phyloP scores from a whole-genome alignment of 2,888 invertebrate species.

The Machimus rusticus region DNA sequence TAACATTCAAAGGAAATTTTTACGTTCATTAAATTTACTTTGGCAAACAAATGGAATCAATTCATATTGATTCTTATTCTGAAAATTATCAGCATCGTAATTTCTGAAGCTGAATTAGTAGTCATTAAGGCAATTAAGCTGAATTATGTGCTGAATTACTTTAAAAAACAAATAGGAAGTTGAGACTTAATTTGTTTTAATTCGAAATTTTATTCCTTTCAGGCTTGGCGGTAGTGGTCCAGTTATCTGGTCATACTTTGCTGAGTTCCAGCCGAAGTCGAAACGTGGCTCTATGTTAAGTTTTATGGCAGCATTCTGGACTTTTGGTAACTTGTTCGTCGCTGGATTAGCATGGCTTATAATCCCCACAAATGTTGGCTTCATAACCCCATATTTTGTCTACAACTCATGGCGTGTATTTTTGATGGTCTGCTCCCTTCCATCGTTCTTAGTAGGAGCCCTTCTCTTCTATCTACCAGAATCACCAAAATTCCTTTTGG shows the following conservation, averaged over 20 bases:
- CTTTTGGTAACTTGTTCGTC: constrained; percentile 89
- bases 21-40: background rate
- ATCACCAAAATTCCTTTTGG: constrained; percentile 87
- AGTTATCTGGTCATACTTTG: constrained; percentile 94
- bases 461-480: constrained; percentile 85
- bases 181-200: too few species aligned
- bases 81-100: too few species aligned
- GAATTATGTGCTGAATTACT: too few species aligned
- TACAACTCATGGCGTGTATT: constrained; percentile 95
- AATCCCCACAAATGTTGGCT: constrained; percentile 76
- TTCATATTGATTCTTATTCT: background rate
- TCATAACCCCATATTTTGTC: constrained; percentile 72
- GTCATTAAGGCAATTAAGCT: too few species aligned
- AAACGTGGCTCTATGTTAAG: constrained; percentile 92
- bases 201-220: constrained; percentile 27
- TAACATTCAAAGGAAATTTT: background rate
- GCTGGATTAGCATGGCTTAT: constrained; percentile 83
- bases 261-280: constrained; percentile 91
- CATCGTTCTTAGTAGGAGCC: constrained; percentile 86
- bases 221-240: constrained; percentile 69
- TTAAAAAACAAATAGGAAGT: too few species aligned
- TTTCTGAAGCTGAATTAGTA: too few species aligned
- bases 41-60: background rate
- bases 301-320: constrained; percentile 95
- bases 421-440: constrained; percentile 85